These are phyloP conservation scores for Microplitis deprimator DNA, from an alignment of 2,888 invertebrate species.

Conservation along the genomic window DNA sequence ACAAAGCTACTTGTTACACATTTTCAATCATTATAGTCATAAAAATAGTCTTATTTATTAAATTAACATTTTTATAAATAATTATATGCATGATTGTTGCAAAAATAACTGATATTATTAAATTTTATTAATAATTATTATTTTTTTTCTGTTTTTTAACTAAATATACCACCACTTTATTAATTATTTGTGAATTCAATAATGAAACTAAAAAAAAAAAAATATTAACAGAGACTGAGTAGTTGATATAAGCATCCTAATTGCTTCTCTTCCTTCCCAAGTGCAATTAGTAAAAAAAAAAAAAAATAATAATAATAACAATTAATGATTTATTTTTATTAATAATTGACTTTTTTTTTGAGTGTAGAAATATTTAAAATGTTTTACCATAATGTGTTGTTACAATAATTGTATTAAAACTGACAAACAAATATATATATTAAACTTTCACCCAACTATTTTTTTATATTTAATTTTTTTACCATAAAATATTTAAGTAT, in stretches of 20 bases:
- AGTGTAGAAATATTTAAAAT: background rate
- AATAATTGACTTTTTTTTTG: background rate
- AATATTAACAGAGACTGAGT: constrained; percentile 15
- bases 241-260: background rate
- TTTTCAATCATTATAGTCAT: constrained; percentile 73
- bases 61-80: background rate
- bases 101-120: constrained; percentile 10
- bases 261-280: background rate
- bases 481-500: background rate
- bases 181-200: background rate
- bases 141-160: background rate
- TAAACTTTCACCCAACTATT: no score
- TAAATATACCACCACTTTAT: background rate
- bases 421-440: no score
- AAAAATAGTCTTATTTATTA: constrained; percentile 27
- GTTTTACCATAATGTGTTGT: background rate
- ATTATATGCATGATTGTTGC: constrained; percentile 4
- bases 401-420: background rate
- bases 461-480: background rate
- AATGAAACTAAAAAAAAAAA: background rate
- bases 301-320: background rate
- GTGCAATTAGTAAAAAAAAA: constrained; percentile 3
- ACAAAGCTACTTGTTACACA: constrained; percentile 91
- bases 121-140: background rate
- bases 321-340: background rate